Evolutionary conservation across 1,140 invertebrate species (phyloP), one percentile per base, ranked within the genome.

Genomic region (Neotoxoptera formosana): DNA sequence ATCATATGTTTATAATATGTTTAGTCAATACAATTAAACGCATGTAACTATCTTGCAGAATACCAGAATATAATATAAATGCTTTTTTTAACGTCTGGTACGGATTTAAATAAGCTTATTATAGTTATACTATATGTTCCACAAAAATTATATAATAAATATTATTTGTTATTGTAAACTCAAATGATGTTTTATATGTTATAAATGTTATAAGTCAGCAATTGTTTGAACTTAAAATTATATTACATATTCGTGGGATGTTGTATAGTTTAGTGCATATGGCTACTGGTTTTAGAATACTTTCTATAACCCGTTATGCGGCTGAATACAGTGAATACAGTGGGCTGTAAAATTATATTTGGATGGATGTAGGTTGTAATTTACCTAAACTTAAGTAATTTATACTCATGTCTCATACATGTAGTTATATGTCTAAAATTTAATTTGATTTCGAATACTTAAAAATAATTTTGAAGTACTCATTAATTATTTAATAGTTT

Each of bases 311-410:
- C 47, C 51, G 88, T 89, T 89, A 89, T 56, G 34, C 11, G 34
- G 36, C 23, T 56, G 8, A 89, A 87, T 41, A 86, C 23, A 56
- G 34, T 56, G 8, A 89, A 87, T 41, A 86, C 23, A 56, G 34
- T 56, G 51, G 88, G 88, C 20, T 89, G n/a, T 89, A 56, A 34
- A 89, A 56, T 89, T 89, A 89, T 56, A 89, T 41, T 76, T 76
- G 14, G n/a, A 76, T 76, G n/a, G 21, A 23, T 89, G 88, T 56
- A 56, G 87, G 45, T 89, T 89, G 23, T 53, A 89, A 89, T 89
- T 53, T 53, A 36, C n/a, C 21, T 2, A 89, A 56, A 56, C 21
- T 88, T 34, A 51, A 88, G 7, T 88, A 9, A 88, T 87, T 4
- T 53, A 25, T 89, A 34, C 30, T 47, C 7, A 87, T 87, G n/a